Percentiles rank a stretch among this genome's conserved stretches.
Evolutionary conservation across 1,140 invertebrate species (phyloP).

Genomic region (Acromyrmex charruanus): DNA sequence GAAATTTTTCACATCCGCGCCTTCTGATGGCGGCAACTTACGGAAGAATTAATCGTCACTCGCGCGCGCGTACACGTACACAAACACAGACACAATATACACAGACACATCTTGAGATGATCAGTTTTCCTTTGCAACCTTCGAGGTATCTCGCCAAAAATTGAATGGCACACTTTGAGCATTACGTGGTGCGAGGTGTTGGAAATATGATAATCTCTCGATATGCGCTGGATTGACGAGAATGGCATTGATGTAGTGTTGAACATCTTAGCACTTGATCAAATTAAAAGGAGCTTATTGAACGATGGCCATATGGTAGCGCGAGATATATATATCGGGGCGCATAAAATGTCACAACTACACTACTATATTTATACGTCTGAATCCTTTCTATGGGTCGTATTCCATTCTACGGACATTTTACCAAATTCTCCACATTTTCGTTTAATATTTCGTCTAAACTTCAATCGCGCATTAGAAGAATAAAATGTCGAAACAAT

Average conservation of each 20-base stretch:
- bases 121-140: conserved; percentile 24
- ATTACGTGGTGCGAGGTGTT: background rate
- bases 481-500: background rate
- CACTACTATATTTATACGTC: too few species aligned
- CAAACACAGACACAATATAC: background rate
- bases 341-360: conserved; percentile 2
- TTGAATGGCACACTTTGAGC: background rate
- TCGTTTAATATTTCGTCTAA: background rate
- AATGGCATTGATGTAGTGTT: background rate
- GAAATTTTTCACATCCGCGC: conserved; percentile 83
- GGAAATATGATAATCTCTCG: conserved; percentile 39
- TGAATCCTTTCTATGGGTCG: background rate
- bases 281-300: conserved; percentile 41
- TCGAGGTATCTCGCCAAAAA: conserved; percentile 44
- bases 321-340: background rate
- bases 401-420: background rate
- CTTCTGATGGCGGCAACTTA: conserved; percentile 61
- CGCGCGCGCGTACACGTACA: conserved; percentile 34
- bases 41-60: conserved; percentile 76
- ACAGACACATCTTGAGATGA: background rate
- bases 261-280: conserved; percentile 36
- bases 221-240: background rate
- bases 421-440: background rate
- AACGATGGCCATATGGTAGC: conserved; percentile 5
- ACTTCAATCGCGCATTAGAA: background rate